phyloP scores from a whole-genome alignment of 2,113 vertebrate genomes.

The Pterocles burchelli region DNA sequence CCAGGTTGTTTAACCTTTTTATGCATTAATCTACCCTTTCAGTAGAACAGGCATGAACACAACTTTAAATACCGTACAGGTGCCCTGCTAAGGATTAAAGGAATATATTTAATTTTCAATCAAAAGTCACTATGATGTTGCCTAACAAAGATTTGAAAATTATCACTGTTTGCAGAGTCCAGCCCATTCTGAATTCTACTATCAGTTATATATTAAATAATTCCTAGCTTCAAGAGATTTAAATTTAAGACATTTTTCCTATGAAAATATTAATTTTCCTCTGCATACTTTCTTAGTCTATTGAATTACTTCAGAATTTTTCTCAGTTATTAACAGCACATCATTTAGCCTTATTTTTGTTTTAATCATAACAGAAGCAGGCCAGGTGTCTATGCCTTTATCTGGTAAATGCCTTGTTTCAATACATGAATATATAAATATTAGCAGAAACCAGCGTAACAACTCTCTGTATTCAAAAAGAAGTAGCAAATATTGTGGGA shows the following conservation, averaged over 20 bases:
- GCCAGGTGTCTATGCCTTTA: background rate
- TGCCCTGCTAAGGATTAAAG: background rate
- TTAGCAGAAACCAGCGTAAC: background rate
- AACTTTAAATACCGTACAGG: background rate
- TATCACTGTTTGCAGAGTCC: background rate
- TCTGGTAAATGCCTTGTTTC: background rate
- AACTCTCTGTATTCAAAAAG: background rate
- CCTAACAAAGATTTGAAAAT: background rate
- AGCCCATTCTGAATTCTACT: background rate
- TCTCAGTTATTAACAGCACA: background rate
- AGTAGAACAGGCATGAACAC: background rate
- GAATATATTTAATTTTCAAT: background rate
- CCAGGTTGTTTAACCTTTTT: background rate
- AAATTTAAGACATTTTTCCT: constrained; percentile 3
- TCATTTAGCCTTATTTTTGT: background rate
- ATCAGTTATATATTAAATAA: background rate
- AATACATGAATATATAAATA: background rate
- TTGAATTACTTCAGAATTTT: background rate
- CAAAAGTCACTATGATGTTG: background rate
- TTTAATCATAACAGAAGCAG: constrained; percentile 16
- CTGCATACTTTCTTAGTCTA: background rate
- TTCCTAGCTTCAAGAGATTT: background rate
- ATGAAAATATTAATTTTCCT: constrained; percentile 1
- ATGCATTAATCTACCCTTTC: background rate
- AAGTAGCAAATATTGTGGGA: background rate